phyloP scores from a whole-genome alignment of 1,140 invertebrate genomes.

The Zaprionus gabonicus region DNA sequence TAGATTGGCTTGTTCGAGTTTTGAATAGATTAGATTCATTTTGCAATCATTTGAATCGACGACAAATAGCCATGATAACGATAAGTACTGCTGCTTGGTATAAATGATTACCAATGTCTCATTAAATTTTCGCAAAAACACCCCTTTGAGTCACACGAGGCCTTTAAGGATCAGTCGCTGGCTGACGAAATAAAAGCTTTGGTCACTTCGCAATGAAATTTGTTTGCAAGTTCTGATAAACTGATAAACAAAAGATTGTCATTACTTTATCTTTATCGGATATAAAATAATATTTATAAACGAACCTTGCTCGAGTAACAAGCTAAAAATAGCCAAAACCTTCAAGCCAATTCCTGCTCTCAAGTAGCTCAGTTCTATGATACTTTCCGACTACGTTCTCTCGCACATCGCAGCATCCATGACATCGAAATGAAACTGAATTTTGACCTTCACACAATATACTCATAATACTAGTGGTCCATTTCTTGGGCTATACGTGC shows the following conservation, averaged over 20 bases:
- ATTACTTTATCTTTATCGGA: no score
- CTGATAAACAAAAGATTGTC: no score
- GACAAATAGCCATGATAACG: background rate
- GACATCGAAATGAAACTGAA: background rate
- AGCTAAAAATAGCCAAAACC: background rate
- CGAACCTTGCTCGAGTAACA: no score
- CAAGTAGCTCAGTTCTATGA: background rate
- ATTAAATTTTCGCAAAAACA: background rate
- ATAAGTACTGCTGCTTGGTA: background rate
- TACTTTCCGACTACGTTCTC: background rate
- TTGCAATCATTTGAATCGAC: background rate
- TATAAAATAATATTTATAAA: no score
- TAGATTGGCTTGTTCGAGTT: background rate
- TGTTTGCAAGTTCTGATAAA: no score
- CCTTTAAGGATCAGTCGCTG: background rate
- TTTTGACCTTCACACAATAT: background rate
- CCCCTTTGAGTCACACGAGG: background rate
- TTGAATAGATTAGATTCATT: background rate
- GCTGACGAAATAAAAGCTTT: background rate
- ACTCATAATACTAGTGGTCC: slow-evolving; percentile 23
- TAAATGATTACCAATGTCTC: background rate
- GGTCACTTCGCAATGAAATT: no score
- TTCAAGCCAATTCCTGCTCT: background rate
- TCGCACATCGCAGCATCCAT: no score
- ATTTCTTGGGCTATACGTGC: slow-evolving; percentile 30